A percentile compares a stretch with the other conserved stretches of the same genome.
Conservation (phyloP, 2,113 vertebrate genomes). For the Nyctibius bracteatus region DNA sequence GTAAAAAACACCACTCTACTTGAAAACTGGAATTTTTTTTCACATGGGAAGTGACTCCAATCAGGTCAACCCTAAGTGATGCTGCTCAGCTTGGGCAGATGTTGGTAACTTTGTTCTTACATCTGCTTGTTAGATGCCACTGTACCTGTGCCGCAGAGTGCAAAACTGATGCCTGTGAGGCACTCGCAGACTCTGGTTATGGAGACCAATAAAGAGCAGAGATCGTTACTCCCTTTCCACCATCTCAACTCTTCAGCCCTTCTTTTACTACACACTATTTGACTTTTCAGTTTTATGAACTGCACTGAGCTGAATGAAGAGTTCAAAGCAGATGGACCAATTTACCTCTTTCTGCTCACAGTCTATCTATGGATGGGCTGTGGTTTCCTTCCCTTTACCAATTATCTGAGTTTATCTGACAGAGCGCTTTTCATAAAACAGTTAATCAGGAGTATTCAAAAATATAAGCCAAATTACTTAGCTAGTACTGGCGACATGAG, state of each 20-base stretch:
- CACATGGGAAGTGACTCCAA: not conserved
- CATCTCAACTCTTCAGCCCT: not conserved
- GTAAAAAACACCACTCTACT: not conserved
- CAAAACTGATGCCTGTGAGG: not conserved
- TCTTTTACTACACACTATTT: slow-evolving; percentile 6
- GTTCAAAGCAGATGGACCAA: slow-evolving; percentile 2
- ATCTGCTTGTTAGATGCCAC: not conserved
- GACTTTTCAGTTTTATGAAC: slow-evolving; percentile 20
- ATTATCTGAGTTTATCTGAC: slow-evolving; percentile 15
- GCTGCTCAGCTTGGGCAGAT: not conserved
- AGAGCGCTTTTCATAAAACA: slow-evolving; percentile 3
- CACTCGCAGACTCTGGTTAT: not conserved
- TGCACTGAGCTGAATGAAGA: not conserved
- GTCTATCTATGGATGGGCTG: not conserved
- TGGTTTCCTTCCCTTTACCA: slow-evolving; percentile 5
- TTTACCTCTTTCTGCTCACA: slow-evolving; percentile 25
- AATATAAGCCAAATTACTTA: slow-evolving; percentile 19
- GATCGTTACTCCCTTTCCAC: not conserved
- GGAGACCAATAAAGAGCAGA: not conserved
- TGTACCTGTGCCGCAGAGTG: not conserved
- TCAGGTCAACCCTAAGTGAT: not conserved
- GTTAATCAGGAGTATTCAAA: slow-evolving; percentile 37
- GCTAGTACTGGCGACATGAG: slow-evolving; percentile 17
- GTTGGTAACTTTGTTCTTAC: not conserved
- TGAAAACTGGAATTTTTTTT: not conserved